These are phyloP conservation scores for Abrostola triplasia DNA, from an alignment of 2,888 invertebrate species.

Conservation along the genomic window DNA sequence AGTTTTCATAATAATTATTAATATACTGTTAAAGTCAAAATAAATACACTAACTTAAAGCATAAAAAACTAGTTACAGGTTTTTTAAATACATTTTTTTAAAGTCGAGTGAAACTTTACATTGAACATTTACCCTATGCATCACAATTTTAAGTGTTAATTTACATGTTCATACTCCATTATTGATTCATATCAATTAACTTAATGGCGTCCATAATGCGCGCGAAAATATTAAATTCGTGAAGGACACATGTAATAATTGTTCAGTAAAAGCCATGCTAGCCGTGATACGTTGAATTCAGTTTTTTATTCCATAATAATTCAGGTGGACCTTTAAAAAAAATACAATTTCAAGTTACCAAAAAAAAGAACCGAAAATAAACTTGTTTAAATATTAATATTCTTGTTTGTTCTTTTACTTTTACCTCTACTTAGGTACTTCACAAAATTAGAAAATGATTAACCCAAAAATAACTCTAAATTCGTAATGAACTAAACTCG, in stretches of 20 bases:
- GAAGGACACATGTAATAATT: conserved; percentile 33
- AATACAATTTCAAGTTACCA: no score
- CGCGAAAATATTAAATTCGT: conserved; percentile 40
- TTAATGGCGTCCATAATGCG: conserved; percentile 38
- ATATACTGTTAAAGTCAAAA: no score
- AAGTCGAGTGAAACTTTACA: not conserved
- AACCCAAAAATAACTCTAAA: not conserved
- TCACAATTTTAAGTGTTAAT: not conserved
- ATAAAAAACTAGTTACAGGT: no score
- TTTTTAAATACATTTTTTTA: not conserved
- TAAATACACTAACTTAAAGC: no score
- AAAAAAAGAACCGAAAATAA: no score
- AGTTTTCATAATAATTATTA: no score
- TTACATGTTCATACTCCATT: conserved; percentile 11
- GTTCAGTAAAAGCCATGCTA: conserved; percentile 30
- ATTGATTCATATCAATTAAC: conserved; percentile 42
- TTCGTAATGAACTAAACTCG: not conserved
- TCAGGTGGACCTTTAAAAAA: no score
- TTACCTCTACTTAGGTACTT: not conserved
- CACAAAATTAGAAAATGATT: conserved; percentile 7
- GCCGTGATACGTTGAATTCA: conserved; percentile 25
- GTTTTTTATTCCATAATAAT: no score
- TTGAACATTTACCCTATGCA: not conserved
- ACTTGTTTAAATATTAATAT: no score
- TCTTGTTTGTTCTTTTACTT: not conserved